Evolutionary conservation across 1,140 invertebrate species (phyloP).

Genomic region (Drosophila lini): DNA sequence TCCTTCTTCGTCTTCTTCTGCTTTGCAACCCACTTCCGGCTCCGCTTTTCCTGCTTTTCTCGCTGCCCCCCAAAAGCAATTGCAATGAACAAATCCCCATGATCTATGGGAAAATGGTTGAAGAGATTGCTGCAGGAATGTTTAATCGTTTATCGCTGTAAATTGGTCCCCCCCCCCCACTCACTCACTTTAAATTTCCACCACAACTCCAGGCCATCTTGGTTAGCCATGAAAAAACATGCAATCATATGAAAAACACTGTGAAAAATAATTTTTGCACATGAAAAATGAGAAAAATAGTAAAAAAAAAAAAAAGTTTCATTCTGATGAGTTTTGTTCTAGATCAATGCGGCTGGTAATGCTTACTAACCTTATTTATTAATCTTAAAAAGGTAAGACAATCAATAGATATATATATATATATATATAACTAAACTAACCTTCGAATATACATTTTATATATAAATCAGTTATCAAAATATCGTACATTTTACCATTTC

Average conservation of each 20-base stretch:
- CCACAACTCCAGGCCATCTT: conserved; percentile 1
- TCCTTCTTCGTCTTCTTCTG: neutral
- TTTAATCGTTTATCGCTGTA: conserved; percentile 35
- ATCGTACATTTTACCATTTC: neutral
- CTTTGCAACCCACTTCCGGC: neutral
- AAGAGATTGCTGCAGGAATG: conserved; percentile 20
- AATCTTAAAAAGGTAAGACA: too few relatives aligned
- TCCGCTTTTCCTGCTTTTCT: neutral
- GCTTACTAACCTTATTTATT: too few relatives aligned
- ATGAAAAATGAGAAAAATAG: too few relatives aligned
- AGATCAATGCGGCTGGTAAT: too few relatives aligned
- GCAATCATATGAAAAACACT: conserved; percentile 3
- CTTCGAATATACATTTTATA: neutral
- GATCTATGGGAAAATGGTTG: conserved; percentile 37
- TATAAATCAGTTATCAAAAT: neutral
- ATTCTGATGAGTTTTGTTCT: too few relatives aligned
- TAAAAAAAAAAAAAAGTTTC: too few relatives aligned
- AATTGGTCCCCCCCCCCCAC: neutral
- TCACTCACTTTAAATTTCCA: neutral
- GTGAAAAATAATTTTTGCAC: neutral
- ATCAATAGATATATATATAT: too few relatives aligned
- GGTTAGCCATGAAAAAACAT: neutral
- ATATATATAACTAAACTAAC: neutral
- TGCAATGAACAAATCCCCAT: conserved; percentile 45
- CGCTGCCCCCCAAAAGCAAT: conserved; percentile 11